Evolutionary conservation across 2,888 invertebrate genomes (phyloP).

Genomic region (Zygogramma bicolorata): DNA sequence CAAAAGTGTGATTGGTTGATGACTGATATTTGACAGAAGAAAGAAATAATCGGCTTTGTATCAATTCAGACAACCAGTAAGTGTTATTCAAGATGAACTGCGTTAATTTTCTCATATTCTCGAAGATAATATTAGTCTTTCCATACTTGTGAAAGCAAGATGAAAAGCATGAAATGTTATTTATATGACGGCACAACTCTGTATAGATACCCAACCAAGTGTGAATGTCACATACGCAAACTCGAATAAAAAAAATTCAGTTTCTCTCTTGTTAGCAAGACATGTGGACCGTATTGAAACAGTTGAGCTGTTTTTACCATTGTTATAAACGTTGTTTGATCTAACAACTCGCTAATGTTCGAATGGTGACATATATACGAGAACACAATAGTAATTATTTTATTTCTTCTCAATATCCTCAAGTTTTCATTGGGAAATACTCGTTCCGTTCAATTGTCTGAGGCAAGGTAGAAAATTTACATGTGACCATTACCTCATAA

Average conservation of each 20-base stretch:
- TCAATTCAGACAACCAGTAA: too few species aligned
- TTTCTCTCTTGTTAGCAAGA: conserved; percentile 48
- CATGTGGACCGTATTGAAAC: conserved; percentile 56
- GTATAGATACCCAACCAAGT: neutral
- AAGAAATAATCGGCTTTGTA: too few species aligned
- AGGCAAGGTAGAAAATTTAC: too few species aligned
- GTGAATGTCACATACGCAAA: neutral
- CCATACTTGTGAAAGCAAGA: too few species aligned
- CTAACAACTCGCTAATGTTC: conserved; percentile 14
- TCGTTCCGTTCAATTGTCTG: neutral
- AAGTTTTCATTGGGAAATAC: neutral
- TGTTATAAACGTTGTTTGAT: conserved; percentile 19
- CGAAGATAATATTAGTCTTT: too few species aligned
- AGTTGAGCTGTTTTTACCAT: conserved; percentile 39
- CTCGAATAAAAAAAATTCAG: conserved; percentile 1
- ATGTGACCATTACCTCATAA: too few species aligned
- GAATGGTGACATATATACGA: neutral
- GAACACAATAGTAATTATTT: neutral
- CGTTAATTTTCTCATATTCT: too few species aligned
- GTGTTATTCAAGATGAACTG: too few species aligned
- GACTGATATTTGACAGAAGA: too few species aligned
- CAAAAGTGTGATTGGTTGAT: too few species aligned
- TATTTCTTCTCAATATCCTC: neutral
- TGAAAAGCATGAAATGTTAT: too few species aligned
- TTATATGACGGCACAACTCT: too few species aligned